phyloP scores from a whole-genome alignment of 2,797 vertebrate species.

The Pogoniulus pusillus region DNA sequence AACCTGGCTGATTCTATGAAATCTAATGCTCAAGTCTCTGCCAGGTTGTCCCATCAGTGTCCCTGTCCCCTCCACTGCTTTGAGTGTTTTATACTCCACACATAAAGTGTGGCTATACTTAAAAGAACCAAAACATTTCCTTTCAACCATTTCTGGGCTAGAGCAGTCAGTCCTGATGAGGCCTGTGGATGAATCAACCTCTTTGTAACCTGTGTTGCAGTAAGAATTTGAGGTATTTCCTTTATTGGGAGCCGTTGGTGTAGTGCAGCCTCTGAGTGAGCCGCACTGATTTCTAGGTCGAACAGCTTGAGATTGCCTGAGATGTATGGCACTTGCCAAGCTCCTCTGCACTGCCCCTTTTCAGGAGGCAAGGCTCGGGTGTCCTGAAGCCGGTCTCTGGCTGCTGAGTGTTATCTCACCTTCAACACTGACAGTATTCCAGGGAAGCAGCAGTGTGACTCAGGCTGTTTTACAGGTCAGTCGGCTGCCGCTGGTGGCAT shows the following conservation, averaged over 20 bases:
- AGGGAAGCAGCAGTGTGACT: conserved; percentile 5
- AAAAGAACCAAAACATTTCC: conserved; percentile 29
- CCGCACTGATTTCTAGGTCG: conserved; percentile 52
- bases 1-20: too few relatives aligned
- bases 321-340: conserved; percentile 30
- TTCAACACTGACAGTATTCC: background rate
- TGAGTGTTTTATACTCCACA: background rate
- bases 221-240: conserved; percentile 78
- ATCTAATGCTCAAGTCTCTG: background rate
- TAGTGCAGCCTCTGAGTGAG: conserved; percentile 40
- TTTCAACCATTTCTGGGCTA: conserved; percentile 60
- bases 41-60: background rate
- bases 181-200: conserved; percentile 69
- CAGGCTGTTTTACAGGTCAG: conserved; percentile 70
- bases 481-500: conserved; percentile 82
- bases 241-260: conserved; percentile 59
- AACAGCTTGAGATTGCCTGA: conserved; percentile 9
- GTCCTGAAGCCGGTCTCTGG: background rate
- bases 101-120: conserved; percentile 15
- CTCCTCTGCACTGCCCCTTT: conserved; percentile 42
- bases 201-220: conserved; percentile 72
- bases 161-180: conserved; percentile 43
- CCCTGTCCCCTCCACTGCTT: background rate
- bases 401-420: background rate
- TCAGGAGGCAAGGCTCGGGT: background rate